Evolutionary conservation across 2,888 invertebrate species (phyloP).

Genomic region (Troides oblongomaculatus): DNA sequence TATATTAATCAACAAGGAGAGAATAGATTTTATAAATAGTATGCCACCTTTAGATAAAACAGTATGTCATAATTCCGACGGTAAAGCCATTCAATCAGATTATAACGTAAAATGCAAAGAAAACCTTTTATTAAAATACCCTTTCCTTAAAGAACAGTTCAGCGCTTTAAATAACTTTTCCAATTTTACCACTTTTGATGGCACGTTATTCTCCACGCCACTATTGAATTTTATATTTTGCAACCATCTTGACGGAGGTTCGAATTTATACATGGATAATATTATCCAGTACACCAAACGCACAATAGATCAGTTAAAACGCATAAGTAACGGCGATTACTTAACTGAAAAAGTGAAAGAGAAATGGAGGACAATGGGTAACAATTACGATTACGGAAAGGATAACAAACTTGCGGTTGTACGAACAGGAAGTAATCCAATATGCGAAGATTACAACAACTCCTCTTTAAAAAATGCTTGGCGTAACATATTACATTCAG

Average conservation of each 20-base stretch:
- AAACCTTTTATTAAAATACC: constrained; percentile 53
- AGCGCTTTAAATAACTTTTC: constrained; percentile 45
- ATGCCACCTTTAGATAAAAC: constrained; percentile 50
- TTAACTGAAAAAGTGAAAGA: constrained; percentile 67
- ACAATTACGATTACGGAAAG: constrained; percentile 23
- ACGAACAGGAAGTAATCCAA: constrained; percentile 57
- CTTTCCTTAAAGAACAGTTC: constrained; percentile 55
- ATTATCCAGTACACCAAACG: constrained; percentile 64
- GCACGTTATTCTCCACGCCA: constrained; percentile 53
- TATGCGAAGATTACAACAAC: constrained; percentile 52
- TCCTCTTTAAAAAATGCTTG: constrained; percentile 45
- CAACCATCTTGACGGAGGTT: constrained; percentile 64
- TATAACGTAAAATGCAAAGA: constrained; percentile 46
- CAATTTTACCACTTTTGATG: constrained; percentile 41
- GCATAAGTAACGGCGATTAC: constrained; percentile 73
- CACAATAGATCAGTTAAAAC: constrained; percentile 70
- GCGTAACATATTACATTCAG: constrained; percentile 65
- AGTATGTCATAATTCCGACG: constrained; percentile 61
- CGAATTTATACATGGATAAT: constrained; percentile 70
- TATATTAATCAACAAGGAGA: constrained; percentile 56
- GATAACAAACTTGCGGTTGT: constrained; percentile 43
- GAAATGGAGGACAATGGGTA: constrained; percentile 59
- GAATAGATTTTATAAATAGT: constrained; percentile 54
- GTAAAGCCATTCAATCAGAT: constrained; percentile 50
- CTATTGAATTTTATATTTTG: constrained; percentile 67